Percentiles rank a stretch among this genome's conserved stretches.
Evolutionary conservation across 1,140 invertebrate species (phyloP).

Genomic region (Ostrea denselamellosa): DNA sequence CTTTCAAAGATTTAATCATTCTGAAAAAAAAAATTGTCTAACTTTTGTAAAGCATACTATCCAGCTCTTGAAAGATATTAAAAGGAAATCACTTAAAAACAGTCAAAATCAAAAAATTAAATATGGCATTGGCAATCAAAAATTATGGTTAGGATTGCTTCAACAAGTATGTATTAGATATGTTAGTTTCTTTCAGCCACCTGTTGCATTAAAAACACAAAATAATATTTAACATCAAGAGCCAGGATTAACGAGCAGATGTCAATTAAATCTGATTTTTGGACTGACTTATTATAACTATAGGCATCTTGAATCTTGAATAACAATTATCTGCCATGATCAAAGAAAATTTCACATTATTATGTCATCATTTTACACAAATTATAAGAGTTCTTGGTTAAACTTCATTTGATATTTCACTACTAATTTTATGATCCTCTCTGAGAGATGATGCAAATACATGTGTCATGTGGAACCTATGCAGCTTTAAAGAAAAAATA

Average conservation of each 20-base stretch:
- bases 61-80: too few relatives aligned
- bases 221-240: conserved; percentile 26
- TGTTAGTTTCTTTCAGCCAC: not conserved
- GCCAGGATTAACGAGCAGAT: conserved; percentile 10
- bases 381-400: not conserved
- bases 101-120: not conserved
- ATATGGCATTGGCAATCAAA: not conserved
- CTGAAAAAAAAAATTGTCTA: too few relatives aligned
- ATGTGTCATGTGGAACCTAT: not conserved
- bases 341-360: conserved; percentile 14
- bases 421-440: conserved; percentile 26
- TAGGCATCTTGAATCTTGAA: not conserved
- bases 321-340: conserved; percentile 4
- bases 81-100: too few relatives aligned
- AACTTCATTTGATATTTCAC: conserved; percentile 27
- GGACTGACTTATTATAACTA: conserved; percentile 3
- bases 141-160: conserved; percentile 10
- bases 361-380: conserved; percentile 29
- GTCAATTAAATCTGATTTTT: conserved; percentile 14
- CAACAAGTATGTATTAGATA: conserved; percentile 15
- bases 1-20: too few relatives aligned
- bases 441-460: not conserved
- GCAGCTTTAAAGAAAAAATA: not conserved
- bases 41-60: too few relatives aligned
- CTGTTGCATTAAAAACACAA: conserved; percentile 9